These are phyloP conservation scores for Globodera ellingtonae DNA, from an alignment of 1,140 invertebrate genomes.

Conservation along the genomic window DNA sequence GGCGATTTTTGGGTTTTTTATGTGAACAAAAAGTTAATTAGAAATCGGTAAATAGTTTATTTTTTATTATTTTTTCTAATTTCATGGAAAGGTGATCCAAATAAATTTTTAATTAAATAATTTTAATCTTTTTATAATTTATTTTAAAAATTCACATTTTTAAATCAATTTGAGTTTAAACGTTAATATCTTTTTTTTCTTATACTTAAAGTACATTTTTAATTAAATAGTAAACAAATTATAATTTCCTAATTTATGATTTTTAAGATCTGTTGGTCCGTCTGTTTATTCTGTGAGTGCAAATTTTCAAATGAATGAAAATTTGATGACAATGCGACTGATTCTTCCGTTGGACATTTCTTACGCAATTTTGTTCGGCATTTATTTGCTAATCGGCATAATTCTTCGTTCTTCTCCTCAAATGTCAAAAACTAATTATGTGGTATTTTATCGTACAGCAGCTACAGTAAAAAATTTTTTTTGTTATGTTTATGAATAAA, in stretches of 20 bases:
- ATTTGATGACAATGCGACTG: constrained; percentile 11
- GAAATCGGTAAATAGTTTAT: neutral
- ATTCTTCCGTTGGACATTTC: constrained; percentile 27
- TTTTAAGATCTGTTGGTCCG: neutral
- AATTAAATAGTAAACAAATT: neutral
- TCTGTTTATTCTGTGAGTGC: neutral
- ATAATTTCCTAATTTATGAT: neutral
- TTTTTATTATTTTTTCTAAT: neutral
- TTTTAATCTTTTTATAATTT: too few relatives aligned
- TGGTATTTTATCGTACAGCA: constrained; percentile 14
- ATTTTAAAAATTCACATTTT: too few relatives aligned
- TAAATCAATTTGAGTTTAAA: too few relatives aligned
- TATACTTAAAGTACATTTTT: constrained; percentile 6
- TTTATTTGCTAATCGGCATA: constrained; percentile 19
- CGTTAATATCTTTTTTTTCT: neutral
- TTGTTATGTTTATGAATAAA: neutral
- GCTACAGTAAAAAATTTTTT: constrained; percentile 9
- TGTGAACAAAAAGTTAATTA: neutral
- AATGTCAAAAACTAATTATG: constrained; percentile 12
- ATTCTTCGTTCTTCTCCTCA: neutral
- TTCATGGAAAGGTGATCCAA: too few relatives aligned
- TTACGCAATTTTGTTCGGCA: constrained; percentile 14
- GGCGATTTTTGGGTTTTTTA: neutral
- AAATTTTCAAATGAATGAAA: constrained; percentile 27
- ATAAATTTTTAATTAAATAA: too few relatives aligned